These are phyloP conservation scores for Galerucella calmariensis DNA, from an alignment of 2,888 invertebrate genomes.

Conservation along the genomic window DNA sequence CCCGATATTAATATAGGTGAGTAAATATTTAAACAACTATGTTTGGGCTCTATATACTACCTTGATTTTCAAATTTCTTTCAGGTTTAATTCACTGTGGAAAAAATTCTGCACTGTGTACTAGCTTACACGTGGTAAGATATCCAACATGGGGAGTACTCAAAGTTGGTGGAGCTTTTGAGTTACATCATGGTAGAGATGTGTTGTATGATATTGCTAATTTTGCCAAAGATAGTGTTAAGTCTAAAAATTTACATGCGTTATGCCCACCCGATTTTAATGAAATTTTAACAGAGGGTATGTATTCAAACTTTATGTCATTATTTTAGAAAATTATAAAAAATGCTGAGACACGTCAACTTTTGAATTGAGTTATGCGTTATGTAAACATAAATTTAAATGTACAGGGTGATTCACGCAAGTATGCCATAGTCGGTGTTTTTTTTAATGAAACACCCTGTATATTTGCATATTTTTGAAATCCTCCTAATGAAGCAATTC, in stretches of 20 bases:
- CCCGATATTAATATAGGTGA: conserved; percentile 68
- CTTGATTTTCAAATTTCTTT: conserved; percentile 7
- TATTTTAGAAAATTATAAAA: too few relatives aligned
- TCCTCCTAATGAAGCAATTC: too few relatives aligned
- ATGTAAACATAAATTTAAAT: too few relatives aligned
- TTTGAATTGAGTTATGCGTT: too few relatives aligned
- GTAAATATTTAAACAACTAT: neutral
- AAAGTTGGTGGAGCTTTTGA: conserved; percentile 83
- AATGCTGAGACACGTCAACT: too few relatives aligned
- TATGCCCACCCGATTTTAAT: conserved; percentile 73
- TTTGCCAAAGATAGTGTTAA: conserved; percentile 73
- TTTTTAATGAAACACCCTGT: too few relatives aligned
- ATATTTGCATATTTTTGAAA: too few relatives aligned
- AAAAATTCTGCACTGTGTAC: conserved; percentile 69
- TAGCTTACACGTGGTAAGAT: conserved; percentile 69
- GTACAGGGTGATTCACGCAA: too few relatives aligned
- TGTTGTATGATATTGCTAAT: conserved; percentile 69
- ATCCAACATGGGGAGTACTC: conserved; percentile 79
- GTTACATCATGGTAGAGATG: conserved; percentile 73
- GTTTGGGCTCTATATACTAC: too few relatives aligned
- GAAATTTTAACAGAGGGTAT: conserved; percentile 68
- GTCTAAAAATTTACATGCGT: conserved; percentile 70
- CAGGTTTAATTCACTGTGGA: conserved; percentile 73
- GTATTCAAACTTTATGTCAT: neutral
- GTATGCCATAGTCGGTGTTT: too few relatives aligned